A percentile compares a stretch with the other conserved stretches of the same genome.
phyloP scores from a whole-genome alignment of 2,113 vertebrate species.

The Cavia porcellus region DNA sequence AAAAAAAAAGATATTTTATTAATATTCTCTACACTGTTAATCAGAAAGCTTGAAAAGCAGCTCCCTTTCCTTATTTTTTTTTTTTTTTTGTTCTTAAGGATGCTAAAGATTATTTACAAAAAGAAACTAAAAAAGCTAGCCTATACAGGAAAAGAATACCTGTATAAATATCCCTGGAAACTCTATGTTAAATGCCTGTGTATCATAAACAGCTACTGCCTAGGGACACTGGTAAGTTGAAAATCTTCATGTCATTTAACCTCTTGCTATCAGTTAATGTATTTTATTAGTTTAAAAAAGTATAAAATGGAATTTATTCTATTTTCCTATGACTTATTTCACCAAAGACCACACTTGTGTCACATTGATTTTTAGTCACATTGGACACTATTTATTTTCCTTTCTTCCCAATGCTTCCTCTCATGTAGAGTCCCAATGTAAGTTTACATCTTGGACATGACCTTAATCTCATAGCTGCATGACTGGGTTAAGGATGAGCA shows the following conservation, averaged over 20 bases:
- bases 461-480: background rate
- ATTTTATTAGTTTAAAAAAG: background rate
- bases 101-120: background rate
- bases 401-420: background rate
- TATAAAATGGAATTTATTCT: background rate
- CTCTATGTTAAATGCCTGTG: background rate
- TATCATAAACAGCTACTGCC: background rate
- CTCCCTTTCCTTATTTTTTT: background rate
- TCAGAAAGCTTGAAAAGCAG: background rate
- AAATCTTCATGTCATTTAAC: background rate
- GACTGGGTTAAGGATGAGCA: background rate
- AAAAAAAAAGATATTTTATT: conserved; percentile 10
- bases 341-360: background rate
- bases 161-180: background rate
- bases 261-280: background rate
- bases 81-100: background rate
- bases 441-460: background rate
- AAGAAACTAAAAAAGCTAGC: background rate
- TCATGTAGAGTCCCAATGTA: background rate
- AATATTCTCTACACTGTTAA: background rate
- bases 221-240: background rate
- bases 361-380: background rate
- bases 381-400: fast-evolving
- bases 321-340: background rate
- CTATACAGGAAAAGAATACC: background rate